A percentile compares a stretch with the other conserved stretches of the same genome.
Evolutionary conservation across 2,113 vertebrate genomes (phyloP).

Genomic region (Coptodon bakossiorum): DNA sequence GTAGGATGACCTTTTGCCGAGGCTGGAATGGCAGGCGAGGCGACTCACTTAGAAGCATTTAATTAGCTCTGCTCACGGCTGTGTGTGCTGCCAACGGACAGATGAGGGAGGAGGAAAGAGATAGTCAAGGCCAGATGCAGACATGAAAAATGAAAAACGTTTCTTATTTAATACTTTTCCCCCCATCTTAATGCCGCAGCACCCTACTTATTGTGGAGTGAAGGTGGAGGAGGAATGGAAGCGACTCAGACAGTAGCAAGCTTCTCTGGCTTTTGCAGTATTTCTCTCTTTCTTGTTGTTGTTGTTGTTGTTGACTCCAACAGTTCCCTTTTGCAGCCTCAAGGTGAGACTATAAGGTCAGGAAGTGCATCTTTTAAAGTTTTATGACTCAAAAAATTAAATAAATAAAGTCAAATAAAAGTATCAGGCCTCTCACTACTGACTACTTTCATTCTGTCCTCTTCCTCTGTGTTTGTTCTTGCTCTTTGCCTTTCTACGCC

Average conservation of each 20-base stretch:
- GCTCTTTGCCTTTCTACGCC: background rate
- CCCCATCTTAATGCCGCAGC: background rate
- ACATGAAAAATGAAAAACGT: background rate
- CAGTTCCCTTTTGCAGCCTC: background rate
- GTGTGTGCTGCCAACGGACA: slow-evolving; percentile 40
- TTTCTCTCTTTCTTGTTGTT: background rate
- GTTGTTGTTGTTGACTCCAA: background rate
- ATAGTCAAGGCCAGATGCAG: background rate
- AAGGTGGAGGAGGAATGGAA: background rate
- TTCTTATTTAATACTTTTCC: background rate
- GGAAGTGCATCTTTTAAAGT: background rate
- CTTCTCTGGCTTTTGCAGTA: background rate
- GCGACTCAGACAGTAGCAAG: background rate
- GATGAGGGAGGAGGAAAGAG: slow-evolving; percentile 3
- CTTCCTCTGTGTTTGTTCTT: background rate
- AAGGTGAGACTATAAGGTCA: slow-evolving; percentile 19
- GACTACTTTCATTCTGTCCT: background rate
- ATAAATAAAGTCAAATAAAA: background rate
- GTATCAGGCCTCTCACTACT: background rate
- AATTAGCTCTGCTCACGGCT: slow-evolving; percentile 72
- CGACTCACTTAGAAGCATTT: slow-evolving; percentile 74
- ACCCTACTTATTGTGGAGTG: background rate
- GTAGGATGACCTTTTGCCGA: slow-evolving; percentile 66
- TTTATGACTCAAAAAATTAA: background rate
- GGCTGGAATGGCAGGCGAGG: slow-evolving; percentile 54